A percentile compares a stretch with the other conserved stretches of the same genome.
phyloP scores from a whole-genome alignment of 2,113 vertebrate species.

The Pontoporia blainvillei region DNA sequence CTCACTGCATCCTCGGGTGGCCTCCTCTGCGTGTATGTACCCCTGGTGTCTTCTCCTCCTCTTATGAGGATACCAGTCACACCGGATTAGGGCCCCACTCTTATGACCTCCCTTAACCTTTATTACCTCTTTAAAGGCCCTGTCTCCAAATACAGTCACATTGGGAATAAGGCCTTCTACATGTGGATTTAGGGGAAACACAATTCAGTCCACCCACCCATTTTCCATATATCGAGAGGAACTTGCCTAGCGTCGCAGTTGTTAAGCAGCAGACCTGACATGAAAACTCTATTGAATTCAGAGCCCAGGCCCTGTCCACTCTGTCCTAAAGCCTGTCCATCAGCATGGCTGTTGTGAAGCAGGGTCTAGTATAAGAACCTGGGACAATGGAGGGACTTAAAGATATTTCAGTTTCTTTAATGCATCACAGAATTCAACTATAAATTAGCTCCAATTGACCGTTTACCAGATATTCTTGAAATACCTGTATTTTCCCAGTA shows the following conservation, averaged over 20 bases:
- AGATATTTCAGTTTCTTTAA: neutral
- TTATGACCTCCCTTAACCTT: neutral
- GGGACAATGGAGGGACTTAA: neutral
- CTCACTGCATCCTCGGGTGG: too few species aligned
- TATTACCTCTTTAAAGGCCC: neutral
- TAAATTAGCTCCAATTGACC: neutral
- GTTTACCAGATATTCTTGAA: neutral
- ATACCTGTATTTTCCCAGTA: neutral
- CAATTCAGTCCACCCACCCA: neutral
- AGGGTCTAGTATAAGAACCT: neutral
- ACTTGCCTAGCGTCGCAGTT: neutral
- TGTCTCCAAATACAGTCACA: neutral
- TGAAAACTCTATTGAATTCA: neutral
- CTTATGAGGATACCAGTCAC: neutral
- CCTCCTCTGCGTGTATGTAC: neutral
- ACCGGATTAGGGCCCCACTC: neutral
- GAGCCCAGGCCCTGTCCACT: neutral
- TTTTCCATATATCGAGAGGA: neutral
- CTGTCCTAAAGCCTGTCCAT: neutral
- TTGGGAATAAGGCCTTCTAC: neutral
- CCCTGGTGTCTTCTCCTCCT: neutral
- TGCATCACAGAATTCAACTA: neutral
- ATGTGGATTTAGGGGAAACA: neutral
- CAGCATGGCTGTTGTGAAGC: neutral
- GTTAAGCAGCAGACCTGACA: neutral